Evolutionary conservation across 2,888 invertebrate genomes (phyloP), one percentile per base, ranked within the genome.

Genomic region (Altica lythri): DNA sequence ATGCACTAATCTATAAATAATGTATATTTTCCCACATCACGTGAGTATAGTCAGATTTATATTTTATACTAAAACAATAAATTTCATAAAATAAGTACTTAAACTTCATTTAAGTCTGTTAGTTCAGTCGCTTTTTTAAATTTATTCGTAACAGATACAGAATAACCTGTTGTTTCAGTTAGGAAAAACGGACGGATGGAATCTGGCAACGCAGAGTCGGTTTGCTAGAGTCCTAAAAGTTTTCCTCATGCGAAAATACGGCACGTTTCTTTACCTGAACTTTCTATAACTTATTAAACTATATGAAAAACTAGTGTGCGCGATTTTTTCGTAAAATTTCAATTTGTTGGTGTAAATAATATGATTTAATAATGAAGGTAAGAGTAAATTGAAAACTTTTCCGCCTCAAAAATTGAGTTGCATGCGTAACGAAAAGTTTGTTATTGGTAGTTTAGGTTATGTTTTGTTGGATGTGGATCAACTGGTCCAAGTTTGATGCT

Each of bases 191-290:
- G 16, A 14, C 9, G 3, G 14, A 3, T 9, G 9, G 9, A 3
- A 16, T 45, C 22, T 22, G 56, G 49, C 57, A 57, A 57, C 57
- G 14, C 9, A 14, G 52, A 8, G 2, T 35, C 2, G 5, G 17
- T 43, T 25, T 27, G 47, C 48, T 45, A 35, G 47, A 55, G 56
- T 50, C 53, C 67, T 63, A 69, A 72, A 73, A 72, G 65, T 71
- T 72, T 74, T 63, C 70, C 69, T 64, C 66, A 70, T 71, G 71
- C 68, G 70, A 57, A 70, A 68, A 64, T 67, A 66, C 63, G 65
- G 64, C 4, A 12, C 67, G 67, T 66, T 67, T 72, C 68, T 68
- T 68, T 62, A 61, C 64, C 62, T 61, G 71, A 72, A 70, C 71
- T 72, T 69, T 68, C 56, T 45, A 35, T 56, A 72, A 71, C 66